Evolutionary conservation across 2,797 vertebrate genomes (phyloP), one percentile per base, ranked within the genome.

Genomic region (Vireo griseus): DNA sequence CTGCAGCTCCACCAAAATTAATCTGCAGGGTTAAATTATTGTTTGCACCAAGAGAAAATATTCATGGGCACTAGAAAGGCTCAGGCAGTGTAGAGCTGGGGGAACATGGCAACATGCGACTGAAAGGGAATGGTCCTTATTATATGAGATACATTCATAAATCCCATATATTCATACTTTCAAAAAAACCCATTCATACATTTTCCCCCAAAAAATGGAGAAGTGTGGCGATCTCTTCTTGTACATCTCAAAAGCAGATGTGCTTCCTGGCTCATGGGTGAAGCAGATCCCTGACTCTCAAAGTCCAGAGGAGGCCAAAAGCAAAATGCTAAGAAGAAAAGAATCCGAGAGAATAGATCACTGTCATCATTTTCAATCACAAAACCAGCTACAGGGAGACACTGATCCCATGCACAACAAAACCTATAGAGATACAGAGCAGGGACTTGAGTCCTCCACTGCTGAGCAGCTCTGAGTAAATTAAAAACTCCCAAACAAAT

Each of bases 221-320:
- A 47, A 55, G 13, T 39, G 14, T 51, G 47, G 35, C 10, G 5
- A 68, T n/a, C 28, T 15, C 31, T 19, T 35, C 52, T 48, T 16
- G 59, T 13, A n/a, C 18, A 29, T 21, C 65, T 61, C 79, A 17
- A 79, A 76, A 92, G 47, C 29, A 59, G 59, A 37, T 9, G 11
- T 5, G 9, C 42, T 61, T 78, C 40, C 25, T 2, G 0, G 8
- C 20, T 28, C 2, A 0, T 2, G 31, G 39, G 14, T 39, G 37
- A 76, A 76, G 63, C 48, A 62, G 29, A 18, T 65, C 19, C n/a
- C 26, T 18, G 44, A 48, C 5, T 48, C 52, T 37, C 47, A 79
- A 45, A 2, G 5, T 57, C 55, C 35, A 4, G 11, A 69, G 44
- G 39, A 62, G 20, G 59, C 74, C 51, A 55, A 91, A 79, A 68